phyloP scores from a whole-genome alignment of 2,113 vertebrate genomes.

The Anoura caudifer region DNA sequence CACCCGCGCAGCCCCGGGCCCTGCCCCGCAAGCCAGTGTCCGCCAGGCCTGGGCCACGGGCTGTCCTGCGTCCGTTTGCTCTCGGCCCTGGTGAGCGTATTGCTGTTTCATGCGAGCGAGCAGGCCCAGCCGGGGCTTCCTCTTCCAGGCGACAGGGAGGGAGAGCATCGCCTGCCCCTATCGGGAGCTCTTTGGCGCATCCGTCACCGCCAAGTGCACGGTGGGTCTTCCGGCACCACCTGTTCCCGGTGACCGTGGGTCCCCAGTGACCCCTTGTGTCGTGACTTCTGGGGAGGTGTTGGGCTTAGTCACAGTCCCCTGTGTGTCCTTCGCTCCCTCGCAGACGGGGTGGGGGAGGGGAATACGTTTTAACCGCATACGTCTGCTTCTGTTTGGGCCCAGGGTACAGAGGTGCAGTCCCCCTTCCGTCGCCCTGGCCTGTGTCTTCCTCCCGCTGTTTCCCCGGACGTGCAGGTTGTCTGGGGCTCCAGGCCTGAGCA shows the following conservation, averaged over 20 bases:
- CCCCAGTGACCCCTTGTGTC: accelerated
- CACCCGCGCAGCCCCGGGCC: accelerated
- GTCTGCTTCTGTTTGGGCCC: background rate
- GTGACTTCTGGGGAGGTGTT: background rate
- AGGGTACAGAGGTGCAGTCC: background rate
- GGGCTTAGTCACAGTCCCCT: background rate
- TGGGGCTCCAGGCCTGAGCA: background rate
- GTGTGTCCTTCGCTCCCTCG: background rate
- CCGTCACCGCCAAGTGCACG: accelerated
- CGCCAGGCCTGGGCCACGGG: accelerated
- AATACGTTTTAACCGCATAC: background rate
- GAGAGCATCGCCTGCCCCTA: no score
- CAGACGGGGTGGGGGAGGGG: no score
- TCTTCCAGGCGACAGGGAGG: background rate
- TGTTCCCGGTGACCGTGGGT: accelerated
- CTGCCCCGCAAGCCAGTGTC: accelerated
- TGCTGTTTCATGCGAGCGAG: accelerated
- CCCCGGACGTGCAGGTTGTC: background rate
- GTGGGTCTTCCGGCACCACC: background rate
- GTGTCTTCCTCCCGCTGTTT: background rate
- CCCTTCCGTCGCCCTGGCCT: background rate
- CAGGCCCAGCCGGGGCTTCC: background rate
- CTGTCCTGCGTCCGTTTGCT: accelerated
- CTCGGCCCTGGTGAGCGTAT: accelerated
- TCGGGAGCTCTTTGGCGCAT: background rate